phyloP scores from a whole-genome alignment of 2,113 vertebrate species.

The Onychostoma macrolepis region DNA sequence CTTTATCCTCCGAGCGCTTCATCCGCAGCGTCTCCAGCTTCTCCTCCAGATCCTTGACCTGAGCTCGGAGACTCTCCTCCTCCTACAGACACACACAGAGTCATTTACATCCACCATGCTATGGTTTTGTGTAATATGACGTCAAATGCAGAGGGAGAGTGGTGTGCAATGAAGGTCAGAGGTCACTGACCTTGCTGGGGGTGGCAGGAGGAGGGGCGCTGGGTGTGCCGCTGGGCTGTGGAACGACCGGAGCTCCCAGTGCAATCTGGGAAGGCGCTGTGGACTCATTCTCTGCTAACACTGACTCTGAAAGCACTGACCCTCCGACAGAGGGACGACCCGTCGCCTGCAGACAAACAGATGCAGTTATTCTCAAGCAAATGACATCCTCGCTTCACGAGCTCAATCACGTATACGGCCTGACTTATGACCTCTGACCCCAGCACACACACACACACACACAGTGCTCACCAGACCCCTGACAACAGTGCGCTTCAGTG shows the following conservation, averaged over 20 bases:
- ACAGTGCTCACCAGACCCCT: neutral
- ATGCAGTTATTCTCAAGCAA: neutral
- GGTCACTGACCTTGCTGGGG: constrained; percentile 84
- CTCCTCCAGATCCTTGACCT: constrained; percentile 96
- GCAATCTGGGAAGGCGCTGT: constrained; percentile 85
- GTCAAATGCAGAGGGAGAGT: neutral
- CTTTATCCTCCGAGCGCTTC: constrained; percentile 93
- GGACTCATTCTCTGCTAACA: constrained; percentile 82
- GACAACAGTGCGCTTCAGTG: neutral
- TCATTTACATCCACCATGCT: too few species aligned
- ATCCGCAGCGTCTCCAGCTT: constrained; percentile 94
- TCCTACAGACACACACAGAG: constrained; percentile 74
- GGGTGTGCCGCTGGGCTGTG: constrained; percentile 75
- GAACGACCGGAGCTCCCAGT: constrained; percentile 83
- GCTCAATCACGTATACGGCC: neutral
- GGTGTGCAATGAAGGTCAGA: neutral
- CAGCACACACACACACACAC: neutral
- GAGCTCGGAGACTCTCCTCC: constrained; percentile 88
- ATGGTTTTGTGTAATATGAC: too few species aligned
- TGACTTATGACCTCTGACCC: neutral
- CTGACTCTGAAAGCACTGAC: constrained; percentile 67
- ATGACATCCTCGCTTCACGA: neutral
- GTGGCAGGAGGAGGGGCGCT: constrained; percentile 72
- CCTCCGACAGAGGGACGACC: constrained; percentile 62
- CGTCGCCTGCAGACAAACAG: constrained; percentile 49